phyloP scores from a whole-genome alignment of 1,140 invertebrate genomes.

The Meteorus sp. region DNA sequence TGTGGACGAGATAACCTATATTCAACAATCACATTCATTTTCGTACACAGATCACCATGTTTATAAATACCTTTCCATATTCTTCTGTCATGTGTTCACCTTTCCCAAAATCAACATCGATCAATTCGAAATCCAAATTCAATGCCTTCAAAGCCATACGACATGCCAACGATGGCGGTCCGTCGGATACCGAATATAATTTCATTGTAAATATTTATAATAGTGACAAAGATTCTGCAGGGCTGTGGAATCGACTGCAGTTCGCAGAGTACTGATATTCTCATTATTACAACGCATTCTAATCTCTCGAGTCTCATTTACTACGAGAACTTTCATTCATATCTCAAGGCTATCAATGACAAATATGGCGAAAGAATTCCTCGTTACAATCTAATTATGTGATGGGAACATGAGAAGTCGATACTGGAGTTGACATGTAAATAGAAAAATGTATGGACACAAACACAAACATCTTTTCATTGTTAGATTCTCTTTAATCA shows the following conservation, averaged over 20 bases:
- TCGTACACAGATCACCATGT: not conserved
- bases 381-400: too few species aligned
- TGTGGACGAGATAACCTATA: conserved; percentile 40
- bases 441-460: too few species aligned
- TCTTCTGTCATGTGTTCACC: conserved; percentile 73
- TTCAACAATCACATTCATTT: conserved; percentile 16
- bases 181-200: conserved; percentile 72
- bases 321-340: too few species aligned
- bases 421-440: too few species aligned
- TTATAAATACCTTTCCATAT: conserved; percentile 65
- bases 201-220: conserved; percentile 60
- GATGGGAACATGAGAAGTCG: too few species aligned
- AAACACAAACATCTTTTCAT: too few species aligned
- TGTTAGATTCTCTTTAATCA: too few species aligned
- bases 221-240: too few species aligned
- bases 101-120: conserved; percentile 68
- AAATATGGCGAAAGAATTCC: too few species aligned
- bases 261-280: not conserved
- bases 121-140: conserved; percentile 65
- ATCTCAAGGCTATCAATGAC: too few species aligned
- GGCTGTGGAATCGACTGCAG: not conserved
- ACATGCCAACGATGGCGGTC: conserved; percentile 73
- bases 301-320: too few species aligned
- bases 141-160: conserved; percentile 68
- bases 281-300: not conserved